phyloP scores from a whole-genome alignment of 2,888 invertebrate species.

The Melikaiella ostensackeni region DNA sequence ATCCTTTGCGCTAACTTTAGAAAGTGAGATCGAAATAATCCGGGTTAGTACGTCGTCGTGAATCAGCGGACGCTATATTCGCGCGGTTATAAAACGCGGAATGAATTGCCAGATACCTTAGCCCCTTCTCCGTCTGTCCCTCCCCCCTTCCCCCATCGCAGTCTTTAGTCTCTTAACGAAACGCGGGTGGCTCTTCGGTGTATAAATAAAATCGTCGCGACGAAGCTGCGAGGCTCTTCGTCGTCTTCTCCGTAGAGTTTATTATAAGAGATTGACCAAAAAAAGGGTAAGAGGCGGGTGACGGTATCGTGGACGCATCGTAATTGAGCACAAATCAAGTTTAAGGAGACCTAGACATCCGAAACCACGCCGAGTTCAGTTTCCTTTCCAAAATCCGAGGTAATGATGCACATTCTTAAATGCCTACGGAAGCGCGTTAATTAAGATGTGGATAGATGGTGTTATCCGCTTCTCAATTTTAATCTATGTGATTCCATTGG shows the following conservation, averaged over 20 bases:
- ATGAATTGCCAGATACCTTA: conserved; percentile 70
- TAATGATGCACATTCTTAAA: conserved; percentile 63
- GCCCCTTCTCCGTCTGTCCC: conserved; percentile 38
- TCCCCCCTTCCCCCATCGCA: conserved; percentile 19
- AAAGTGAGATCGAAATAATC: conserved; percentile 71
- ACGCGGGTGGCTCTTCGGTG: conserved; percentile 66
- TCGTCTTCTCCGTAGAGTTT: conserved; percentile 55
- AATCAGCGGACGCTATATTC: conserved; percentile 61
- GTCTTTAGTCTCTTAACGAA: conserved; percentile 48
- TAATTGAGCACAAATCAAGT: conserved; percentile 78
- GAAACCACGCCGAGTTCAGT: conserved; percentile 54
- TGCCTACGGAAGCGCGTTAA: conserved; percentile 57
- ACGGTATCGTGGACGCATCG: conserved; percentile 66
- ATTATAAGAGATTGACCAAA: conserved; percentile 61
- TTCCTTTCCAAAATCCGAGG: conserved; percentile 60
- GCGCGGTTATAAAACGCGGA: conserved; percentile 73
- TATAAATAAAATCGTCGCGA: conserved; percentile 76
- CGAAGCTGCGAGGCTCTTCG: conserved; percentile 60
- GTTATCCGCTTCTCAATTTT: background rate
- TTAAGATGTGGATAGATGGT: conserved; percentile 54
- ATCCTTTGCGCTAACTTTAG: conserved; percentile 69
- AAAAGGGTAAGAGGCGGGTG: conserved; percentile 51
- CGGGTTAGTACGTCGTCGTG: conserved; percentile 57
- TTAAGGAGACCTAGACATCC: conserved; percentile 69
- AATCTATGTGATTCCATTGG: background rate